Evolutionary conservation across 2,113 vertebrate species (phyloP).

Genomic region (Marcusenius ussheri): DNA sequence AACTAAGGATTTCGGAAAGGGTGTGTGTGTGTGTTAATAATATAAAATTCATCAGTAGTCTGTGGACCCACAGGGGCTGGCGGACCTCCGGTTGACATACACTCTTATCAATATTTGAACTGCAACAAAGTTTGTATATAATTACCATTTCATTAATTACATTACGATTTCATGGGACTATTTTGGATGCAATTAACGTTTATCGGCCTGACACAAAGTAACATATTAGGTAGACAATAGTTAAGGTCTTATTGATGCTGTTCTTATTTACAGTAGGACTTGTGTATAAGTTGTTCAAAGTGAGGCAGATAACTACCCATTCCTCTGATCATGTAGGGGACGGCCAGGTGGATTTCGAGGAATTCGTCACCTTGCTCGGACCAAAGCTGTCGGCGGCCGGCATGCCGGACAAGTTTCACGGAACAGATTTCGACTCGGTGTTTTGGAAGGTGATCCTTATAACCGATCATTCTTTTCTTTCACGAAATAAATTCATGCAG

Average conservation of each 20-base stretch:
- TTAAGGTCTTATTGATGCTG: background rate
- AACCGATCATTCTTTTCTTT: background rate
- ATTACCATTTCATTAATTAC: background rate
- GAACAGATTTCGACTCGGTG: constrained; percentile 91
- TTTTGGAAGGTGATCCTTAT: constrained; percentile 89
- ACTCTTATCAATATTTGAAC: background rate
- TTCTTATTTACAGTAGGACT: background rate
- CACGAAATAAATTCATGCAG: background rate
- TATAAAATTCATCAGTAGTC: background rate
- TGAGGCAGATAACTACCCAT: background rate
- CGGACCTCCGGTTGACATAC: background rate
- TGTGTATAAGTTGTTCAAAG: background rate
- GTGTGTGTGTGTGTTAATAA: background rate
- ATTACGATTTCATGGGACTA: background rate
- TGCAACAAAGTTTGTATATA: background rate
- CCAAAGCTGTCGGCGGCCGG: constrained; percentile 89
- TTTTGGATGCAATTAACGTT: background rate
- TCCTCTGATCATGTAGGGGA: constrained; percentile 63
- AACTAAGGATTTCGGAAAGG: background rate
- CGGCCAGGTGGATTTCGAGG: constrained; percentile 94
- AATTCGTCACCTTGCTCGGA: constrained; percentile 91
- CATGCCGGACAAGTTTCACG: constrained; percentile 87
- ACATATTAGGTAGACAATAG: background rate
- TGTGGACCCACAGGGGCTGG: background rate
- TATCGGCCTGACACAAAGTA: background rate